Percentiles rank a stretch among this genome's conserved stretches.
Conservation (phyloP, 2,797 vertebrate genomes). For the Neosilurus hyrtlii region DNA sequence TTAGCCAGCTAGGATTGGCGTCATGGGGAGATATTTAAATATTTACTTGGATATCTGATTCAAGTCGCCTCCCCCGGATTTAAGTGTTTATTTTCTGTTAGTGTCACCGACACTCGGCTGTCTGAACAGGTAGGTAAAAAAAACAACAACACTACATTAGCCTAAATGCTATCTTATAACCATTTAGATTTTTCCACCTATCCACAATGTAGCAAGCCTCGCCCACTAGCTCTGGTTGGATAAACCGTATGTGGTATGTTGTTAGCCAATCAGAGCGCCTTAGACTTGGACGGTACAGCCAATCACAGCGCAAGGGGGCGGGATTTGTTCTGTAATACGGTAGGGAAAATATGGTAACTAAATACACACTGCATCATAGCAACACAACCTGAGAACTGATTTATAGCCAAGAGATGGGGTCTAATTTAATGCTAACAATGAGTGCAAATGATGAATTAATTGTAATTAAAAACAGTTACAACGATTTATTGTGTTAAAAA, state of each 20-base stretch:
- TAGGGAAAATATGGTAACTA: background rate
- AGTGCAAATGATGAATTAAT: no score
- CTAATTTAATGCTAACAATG: no score
- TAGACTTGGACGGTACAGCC: background rate
- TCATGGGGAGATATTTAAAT: background rate
- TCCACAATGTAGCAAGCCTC: background rate
- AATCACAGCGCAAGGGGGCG: background rate
- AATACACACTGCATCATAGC: conserved; percentile 16
- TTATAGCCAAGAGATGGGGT: background rate
- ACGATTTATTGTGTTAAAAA: no score
- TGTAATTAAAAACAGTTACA: no score
- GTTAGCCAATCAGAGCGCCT: background rate
- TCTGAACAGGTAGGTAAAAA: background rate
- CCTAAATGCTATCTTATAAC: background rate
- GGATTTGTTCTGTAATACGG: background rate
- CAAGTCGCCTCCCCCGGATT: background rate
- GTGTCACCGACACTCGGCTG: conserved; percentile 14
- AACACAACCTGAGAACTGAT: conserved; percentile 5
- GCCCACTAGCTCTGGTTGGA: background rate
- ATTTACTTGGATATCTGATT: background rate
- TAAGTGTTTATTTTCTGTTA: background rate
- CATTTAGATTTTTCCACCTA: background rate
- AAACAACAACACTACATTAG: background rate
- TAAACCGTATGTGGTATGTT: background rate
- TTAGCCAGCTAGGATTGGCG: conserved; percentile 10